phyloP scores from a whole-genome alignment of 2,797 vertebrate species.

The Gobionotothen gibberifrons region DNA sequence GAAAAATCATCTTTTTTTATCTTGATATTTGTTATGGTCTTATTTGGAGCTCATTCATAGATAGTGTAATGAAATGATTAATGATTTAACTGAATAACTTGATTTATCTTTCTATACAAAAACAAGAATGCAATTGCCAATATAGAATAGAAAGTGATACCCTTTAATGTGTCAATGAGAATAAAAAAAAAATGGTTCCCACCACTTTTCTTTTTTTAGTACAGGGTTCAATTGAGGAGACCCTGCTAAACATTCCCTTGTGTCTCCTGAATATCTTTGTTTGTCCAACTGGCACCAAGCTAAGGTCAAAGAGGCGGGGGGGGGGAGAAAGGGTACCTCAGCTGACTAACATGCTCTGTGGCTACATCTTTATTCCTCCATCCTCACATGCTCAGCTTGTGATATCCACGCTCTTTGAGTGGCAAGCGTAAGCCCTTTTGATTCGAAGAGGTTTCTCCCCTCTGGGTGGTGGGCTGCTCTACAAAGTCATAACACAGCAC shows the following conservation, averaged over 20 bases:
- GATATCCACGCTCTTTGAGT: conserved; percentile 65
- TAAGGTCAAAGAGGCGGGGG: conserved; percentile 42
- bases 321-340: conserved; percentile 40
- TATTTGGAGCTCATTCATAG: too few relatives aligned
- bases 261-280: conserved; percentile 41
- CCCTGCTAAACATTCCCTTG: conserved; percentile 33
- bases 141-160: conserved; percentile 3
- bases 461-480: conserved; percentile 69
- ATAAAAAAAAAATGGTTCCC: background rate
- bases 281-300: conserved; percentile 45
- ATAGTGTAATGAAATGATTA: too few relatives aligned
- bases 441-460: conserved; percentile 68
- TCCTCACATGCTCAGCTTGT: conserved; percentile 75
- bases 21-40: too few relatives aligned
- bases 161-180: background rate
- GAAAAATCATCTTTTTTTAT: too few relatives aligned
- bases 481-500: conserved; percentile 79
- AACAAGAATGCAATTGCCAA: background rate
- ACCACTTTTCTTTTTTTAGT: conserved; percentile 10
- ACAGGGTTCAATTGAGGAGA: conserved; percentile 14
- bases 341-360: conserved; percentile 58
- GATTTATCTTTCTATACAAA: background rate
- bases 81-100: too few relatives aligned
- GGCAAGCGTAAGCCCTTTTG: conserved; percentile 71
- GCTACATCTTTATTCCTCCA: conserved; percentile 59